Conservation (phyloP, 2,888 invertebrate species). For the Meta bourneti region DNA sequence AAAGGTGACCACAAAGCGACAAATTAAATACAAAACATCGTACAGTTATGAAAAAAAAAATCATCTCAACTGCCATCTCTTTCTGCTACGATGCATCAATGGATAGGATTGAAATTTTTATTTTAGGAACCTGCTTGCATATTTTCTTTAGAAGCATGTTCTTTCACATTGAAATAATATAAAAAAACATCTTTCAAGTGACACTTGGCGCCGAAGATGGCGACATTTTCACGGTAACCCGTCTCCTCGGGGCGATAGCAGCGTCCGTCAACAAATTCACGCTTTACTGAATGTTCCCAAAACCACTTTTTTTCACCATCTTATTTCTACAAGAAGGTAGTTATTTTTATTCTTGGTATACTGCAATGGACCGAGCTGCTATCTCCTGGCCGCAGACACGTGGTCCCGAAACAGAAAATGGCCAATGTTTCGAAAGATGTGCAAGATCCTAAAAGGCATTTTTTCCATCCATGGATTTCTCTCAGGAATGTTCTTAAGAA, state of each 20-base stretch:
- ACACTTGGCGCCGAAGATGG: constrained; percentile 55
- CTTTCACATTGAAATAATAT: background rate
- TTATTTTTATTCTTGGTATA: background rate
- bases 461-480: constrained; percentile 26
- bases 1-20: too few species aligned
- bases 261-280: constrained; percentile 72
- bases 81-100: too few species aligned
- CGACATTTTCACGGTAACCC: constrained; percentile 44
- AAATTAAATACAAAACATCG: too few species aligned
- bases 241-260: constrained; percentile 30
- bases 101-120: background rate
- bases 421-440: constrained; percentile 47
- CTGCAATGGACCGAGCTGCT: constrained; percentile 22
- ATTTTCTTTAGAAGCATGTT: background rate
- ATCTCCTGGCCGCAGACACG: constrained; percentile 31
- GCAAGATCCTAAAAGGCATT: constrained; percentile 16
- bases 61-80: too few species aligned
- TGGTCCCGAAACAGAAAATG: constrained; percentile 55
- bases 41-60: too few species aligned
- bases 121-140: background rate
- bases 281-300: constrained; percentile 57
- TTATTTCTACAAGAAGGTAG: constrained; percentile 2
- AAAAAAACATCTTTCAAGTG: constrained; percentile 33
- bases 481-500: constrained; percentile 23
- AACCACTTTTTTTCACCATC: constrained; percentile 1